phyloP scores from a whole-genome alignment of 2,113 vertebrate genomes.

The Malurus cyaneus region DNA sequence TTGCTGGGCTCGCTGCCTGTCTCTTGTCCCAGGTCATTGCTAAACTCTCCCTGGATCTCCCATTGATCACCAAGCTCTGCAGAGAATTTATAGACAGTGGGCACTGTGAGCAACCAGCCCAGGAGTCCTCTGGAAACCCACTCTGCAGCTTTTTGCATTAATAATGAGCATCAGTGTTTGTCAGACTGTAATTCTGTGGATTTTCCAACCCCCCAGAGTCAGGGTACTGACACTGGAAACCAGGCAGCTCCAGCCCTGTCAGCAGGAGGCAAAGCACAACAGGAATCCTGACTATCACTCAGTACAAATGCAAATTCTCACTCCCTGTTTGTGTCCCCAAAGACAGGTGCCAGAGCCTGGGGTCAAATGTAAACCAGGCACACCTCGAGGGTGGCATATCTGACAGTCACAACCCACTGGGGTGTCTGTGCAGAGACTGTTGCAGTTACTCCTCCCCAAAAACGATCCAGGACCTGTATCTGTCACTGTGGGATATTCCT shows the following conservation, averaged over 20 bases:
- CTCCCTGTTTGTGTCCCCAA: background rate
- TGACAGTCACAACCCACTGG: background rate
- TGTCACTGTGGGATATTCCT: fast-evolving
- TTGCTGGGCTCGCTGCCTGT: background rate
- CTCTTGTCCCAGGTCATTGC: fast-evolving
- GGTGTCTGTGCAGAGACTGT: background rate
- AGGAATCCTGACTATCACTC: background rate
- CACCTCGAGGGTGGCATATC: fast-evolving
- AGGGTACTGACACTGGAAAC: background rate
- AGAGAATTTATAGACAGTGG: background rate
- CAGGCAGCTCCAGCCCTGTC: background rate
- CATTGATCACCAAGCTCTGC: background rate
- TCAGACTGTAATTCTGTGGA: background rate
- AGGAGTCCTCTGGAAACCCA: background rate
- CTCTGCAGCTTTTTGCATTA: background rate
- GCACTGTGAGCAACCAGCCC: background rate
- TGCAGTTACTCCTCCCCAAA: background rate
- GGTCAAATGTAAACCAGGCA: background rate
- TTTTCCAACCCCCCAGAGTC: background rate
- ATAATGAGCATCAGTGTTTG: background rate
- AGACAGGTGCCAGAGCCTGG: fast-evolving
- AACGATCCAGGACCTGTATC: fast-evolving
- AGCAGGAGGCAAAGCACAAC: background rate
- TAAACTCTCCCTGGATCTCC: fast-evolving
- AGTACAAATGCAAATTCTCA: background rate